Percentiles rank a stretch among this genome's conserved stretches.
Conservation (phyloP, 1,140 invertebrate species). For the Drosophila sucinea region DNA sequence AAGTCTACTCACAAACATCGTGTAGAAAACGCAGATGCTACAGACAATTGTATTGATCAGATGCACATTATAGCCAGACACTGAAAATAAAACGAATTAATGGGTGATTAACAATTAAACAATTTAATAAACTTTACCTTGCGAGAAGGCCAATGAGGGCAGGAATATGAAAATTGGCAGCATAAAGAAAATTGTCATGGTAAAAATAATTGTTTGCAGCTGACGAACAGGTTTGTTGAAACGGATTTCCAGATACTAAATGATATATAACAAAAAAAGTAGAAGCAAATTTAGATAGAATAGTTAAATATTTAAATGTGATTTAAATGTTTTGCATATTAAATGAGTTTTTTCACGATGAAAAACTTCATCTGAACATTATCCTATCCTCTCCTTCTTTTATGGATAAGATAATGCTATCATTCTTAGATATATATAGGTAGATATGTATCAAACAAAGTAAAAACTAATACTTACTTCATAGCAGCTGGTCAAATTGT, state of each 20-base stretch:
- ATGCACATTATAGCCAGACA: constrained; percentile 89
- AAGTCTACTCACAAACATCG: constrained; percentile 87
- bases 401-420: too few species aligned
- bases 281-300: background rate
- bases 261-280: constrained; percentile 5
- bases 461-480: constrained; percentile 85
- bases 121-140: constrained; percentile 83
- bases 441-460: too few species aligned
- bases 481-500: constrained; percentile 91
- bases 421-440: too few species aligned
- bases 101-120: background rate
- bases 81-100: constrained; percentile 74
- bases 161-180: constrained; percentile 83
- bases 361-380: too few species aligned
- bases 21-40: constrained; percentile 92
- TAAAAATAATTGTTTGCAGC: constrained; percentile 87
- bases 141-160: constrained; percentile 90
- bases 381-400: too few species aligned
- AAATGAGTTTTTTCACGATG: too few species aligned
- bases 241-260: constrained; percentile 88
- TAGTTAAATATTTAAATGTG: background rate
- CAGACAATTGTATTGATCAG: constrained; percentile 89
- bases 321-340: too few species aligned
- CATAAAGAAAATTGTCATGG: constrained; percentile 82
- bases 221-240: constrained; percentile 86